Evolutionary conservation across 64 coral and sea anemone species (phyloP).

Genomic region (Montipora cactus): DNA sequence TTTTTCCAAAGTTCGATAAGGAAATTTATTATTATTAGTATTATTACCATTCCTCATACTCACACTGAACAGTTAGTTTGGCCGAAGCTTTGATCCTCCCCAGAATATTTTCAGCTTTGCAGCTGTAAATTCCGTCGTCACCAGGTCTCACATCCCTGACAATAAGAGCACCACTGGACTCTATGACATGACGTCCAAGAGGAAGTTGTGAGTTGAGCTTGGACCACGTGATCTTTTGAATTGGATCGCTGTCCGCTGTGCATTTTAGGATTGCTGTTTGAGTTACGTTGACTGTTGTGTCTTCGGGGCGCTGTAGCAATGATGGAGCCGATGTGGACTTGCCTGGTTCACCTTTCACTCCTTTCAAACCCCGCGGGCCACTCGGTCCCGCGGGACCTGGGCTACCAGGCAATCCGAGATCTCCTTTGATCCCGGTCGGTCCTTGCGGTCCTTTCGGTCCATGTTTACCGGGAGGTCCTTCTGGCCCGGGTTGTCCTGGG

Average conservation of each 20-base stretch:
- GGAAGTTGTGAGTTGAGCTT: conserved; percentile 49
- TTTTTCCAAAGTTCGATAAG: too few species aligned
- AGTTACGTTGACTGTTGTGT: conserved; percentile 51
- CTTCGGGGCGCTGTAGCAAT: conserved; percentile 19
- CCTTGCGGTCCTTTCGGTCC: conserved; percentile 39
- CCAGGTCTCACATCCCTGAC: conserved; percentile 15
- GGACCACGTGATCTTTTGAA: conserved; percentile 40
- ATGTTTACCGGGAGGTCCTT: conserved; percentile 63
- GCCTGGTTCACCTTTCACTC: conserved; percentile 48
- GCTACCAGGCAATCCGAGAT: conserved; percentile 33
- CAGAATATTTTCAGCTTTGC: conserved; percentile 43
- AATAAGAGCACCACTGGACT: conserved; percentile 30
- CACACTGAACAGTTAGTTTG: conserved; percentile 43
- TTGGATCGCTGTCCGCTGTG: conserved; percentile 52
- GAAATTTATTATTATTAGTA: too few species aligned
- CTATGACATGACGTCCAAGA: neutral
- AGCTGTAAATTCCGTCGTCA: conserved; percentile 62
- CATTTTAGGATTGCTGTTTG: conserved; percentile 49
- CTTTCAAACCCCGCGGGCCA: conserved; percentile 45
- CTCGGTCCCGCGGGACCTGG: conserved; percentile 46
- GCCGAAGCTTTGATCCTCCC: conserved; percentile 31
- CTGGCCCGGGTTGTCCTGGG: conserved; percentile 20
- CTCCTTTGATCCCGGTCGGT: conserved; percentile 26
- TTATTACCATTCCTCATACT: neutral
- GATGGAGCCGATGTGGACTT: conserved; percentile 50